phyloP scores from a whole-genome alignment of 2,113 vertebrate species.

The Tupaia tana region DNA sequence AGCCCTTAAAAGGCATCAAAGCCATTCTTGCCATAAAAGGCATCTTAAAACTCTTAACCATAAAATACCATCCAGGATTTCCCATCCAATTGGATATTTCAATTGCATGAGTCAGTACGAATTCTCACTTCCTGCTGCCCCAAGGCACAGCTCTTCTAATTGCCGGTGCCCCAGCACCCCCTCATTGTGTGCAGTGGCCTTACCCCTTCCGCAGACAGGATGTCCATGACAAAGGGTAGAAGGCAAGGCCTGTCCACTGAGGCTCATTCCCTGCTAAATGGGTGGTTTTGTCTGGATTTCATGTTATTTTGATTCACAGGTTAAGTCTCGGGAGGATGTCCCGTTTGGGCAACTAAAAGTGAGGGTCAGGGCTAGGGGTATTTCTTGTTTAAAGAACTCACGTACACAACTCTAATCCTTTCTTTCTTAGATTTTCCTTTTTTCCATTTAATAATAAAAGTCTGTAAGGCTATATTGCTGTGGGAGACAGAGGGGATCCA shows the following conservation, averaged over 20 bases:
- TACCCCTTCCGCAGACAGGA: slow-evolving; percentile 70
- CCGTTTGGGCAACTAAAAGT: slow-evolving; percentile 11
- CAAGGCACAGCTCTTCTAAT: slow-evolving; percentile 2
- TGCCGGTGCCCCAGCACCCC: neutral
- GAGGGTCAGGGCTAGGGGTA: neutral
- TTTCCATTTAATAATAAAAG: slow-evolving; percentile 16
- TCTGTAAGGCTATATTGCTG: neutral
- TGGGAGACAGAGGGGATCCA: neutral
- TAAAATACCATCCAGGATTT: neutral
- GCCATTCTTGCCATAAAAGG: neutral
- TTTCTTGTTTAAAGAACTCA: slow-evolving; percentile 9
- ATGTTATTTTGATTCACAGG: neutral
- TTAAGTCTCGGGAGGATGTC: neutral
- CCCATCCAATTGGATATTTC: slow-evolving; percentile 7
- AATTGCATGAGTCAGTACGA: slow-evolving; percentile 12
- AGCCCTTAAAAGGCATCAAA: neutral
- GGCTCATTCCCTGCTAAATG: slow-evolving; percentile 22
- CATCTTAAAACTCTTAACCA: neutral
- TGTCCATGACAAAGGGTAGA: slow-evolving; percentile 75
- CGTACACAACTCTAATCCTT: neutral
- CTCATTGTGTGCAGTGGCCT: slow-evolving; percentile 59
- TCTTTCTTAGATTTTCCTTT: neutral
- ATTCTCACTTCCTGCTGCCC: slow-evolving; percentile 28
- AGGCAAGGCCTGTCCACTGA: slow-evolving; percentile 49
- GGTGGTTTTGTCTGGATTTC: neutral